Percentiles rank a stretch among this genome's conserved stretches.
These are phyloP conservation scores for Nemapogon koenigi DNA, from an alignment of 2,888 invertebrate genomes.

Conservation along the genomic window DNA sequence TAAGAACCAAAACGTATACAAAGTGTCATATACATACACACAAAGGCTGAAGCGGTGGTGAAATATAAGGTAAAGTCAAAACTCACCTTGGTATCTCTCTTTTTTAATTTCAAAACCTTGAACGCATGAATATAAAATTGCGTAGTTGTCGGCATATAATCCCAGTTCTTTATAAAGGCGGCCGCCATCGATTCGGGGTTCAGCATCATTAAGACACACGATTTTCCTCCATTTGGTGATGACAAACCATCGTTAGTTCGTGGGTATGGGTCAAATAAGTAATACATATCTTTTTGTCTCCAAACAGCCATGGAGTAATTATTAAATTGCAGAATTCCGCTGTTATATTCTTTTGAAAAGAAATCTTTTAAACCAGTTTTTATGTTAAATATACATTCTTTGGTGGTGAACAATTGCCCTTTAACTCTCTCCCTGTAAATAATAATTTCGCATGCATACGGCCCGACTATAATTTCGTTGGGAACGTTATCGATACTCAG, in stretches of 20 bases:
- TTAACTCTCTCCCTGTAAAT: conserved; percentile 60
- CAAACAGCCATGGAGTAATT: conserved; percentile 65
- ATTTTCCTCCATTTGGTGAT: conserved; percentile 60
- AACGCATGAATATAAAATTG: conserved; percentile 68
- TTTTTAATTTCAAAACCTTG: conserved; percentile 62
- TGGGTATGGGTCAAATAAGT: conserved; percentile 71
- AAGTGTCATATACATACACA: too few species aligned
- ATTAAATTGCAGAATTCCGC: conserved; percentile 66
- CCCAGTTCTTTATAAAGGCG: conserved; percentile 58
- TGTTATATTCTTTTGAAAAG: conserved; percentile 55
- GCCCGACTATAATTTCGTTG: conserved; percentile 61
- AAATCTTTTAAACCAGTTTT: conserved; percentile 53
- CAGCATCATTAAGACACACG: conserved; percentile 69
- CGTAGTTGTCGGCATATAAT: conserved; percentile 45
- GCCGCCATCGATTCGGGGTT: conserved; percentile 63
- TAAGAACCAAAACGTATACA: too few species aligned
- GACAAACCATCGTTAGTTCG: conserved; percentile 63
- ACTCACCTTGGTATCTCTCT: conserved; percentile 38
- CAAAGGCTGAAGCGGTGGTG: too few species aligned
- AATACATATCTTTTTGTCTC: conserved; percentile 69
- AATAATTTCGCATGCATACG: conserved; percentile 63
- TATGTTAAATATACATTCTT: conserved; percentile 59
- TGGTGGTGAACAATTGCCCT: conserved; percentile 52
- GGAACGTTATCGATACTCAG: conserved; percentile 61
- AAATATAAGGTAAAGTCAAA: background rate